These are phyloP conservation scores for Sardina pilchardus DNA, from an alignment of 2,113 vertebrate species.

Conservation along the genomic window DNA sequence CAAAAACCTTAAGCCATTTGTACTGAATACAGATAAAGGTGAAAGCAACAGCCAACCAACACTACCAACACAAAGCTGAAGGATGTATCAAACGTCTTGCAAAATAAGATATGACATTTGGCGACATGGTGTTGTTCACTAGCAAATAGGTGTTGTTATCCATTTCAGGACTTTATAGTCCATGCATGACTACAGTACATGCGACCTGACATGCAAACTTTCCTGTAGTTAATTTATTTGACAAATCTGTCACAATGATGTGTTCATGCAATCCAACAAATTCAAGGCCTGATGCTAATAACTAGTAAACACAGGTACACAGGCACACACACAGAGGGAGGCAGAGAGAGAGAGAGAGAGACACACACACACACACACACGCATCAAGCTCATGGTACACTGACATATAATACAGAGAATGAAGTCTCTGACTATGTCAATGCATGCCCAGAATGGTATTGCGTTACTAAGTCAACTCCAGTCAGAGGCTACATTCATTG, in stretches of 20 bases:
- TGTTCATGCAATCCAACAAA: neutral
- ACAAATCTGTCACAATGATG: neutral
- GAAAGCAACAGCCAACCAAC: too few species aligned
- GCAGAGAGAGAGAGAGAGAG: neutral
- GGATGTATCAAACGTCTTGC: neutral
- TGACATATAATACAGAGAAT: too few species aligned
- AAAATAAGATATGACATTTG: neutral
- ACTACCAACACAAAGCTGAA: neutral
- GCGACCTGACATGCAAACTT: neutral
- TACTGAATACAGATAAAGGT: neutral
- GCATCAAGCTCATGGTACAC: too few species aligned
- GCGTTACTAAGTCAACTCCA: too few species aligned
- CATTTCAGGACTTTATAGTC: neutral
- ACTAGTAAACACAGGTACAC: neutral
- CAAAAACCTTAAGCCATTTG: neutral
- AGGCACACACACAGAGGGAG: neutral
- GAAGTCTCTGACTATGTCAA: too few species aligned
- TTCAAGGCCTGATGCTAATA: too few species aligned
- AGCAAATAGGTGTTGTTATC: neutral
- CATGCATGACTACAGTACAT: neutral
- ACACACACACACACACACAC: neutral
- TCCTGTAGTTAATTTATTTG: neutral
- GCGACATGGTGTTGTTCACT: neutral
- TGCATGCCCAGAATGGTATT: too few species aligned
- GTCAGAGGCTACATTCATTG: too few species aligned